Evolutionary conservation across 2,888 invertebrate species (phyloP).

Genomic region (Adelognathus sp.): DNA sequence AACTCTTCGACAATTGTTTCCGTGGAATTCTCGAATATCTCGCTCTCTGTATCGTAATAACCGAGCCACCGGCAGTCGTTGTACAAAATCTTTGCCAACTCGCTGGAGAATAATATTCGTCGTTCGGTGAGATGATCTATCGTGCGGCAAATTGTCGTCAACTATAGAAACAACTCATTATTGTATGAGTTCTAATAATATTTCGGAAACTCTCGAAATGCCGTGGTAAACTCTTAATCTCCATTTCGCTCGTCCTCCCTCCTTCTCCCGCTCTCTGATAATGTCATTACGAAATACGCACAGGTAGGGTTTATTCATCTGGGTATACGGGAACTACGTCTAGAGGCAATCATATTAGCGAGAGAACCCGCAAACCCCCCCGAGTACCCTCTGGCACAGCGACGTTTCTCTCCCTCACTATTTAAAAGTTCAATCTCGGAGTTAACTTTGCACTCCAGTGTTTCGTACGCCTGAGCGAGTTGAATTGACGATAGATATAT

Average conservation of each 20-base stretch:
- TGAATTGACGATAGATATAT: slow-evolving; percentile 13
- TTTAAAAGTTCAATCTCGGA: slow-evolving; percentile 68
- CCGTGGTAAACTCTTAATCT: too few species aligned
- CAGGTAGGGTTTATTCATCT: slow-evolving; percentile 1
- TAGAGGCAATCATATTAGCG: slow-evolving; percentile 49
- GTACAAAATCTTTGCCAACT: neutral
- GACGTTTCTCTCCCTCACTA: slow-evolving; percentile 51
- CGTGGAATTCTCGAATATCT: slow-evolving; percentile 14
- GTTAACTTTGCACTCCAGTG: slow-evolving; percentile 68
- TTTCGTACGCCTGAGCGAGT: slow-evolving; percentile 40
- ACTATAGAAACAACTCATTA: too few species aligned
- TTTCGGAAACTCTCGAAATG: neutral
- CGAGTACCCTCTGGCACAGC: neutral
- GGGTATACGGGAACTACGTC: neutral
- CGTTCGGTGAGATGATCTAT: too few species aligned
- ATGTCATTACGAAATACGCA: slow-evolving; percentile 1
- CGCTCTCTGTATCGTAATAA: neutral
- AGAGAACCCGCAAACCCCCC: neutral
- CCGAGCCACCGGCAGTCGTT: too few species aligned
- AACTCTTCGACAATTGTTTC: slow-evolving; percentile 38
- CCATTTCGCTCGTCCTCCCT: too few species aligned
- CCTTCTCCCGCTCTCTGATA: neutral
- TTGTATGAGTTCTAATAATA: neutral
- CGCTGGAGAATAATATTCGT: neutral
- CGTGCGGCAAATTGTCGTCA: too few species aligned